Conservation (phyloP, 2,888 invertebrate genomes). For the Hypercompe scribonia region DNA sequence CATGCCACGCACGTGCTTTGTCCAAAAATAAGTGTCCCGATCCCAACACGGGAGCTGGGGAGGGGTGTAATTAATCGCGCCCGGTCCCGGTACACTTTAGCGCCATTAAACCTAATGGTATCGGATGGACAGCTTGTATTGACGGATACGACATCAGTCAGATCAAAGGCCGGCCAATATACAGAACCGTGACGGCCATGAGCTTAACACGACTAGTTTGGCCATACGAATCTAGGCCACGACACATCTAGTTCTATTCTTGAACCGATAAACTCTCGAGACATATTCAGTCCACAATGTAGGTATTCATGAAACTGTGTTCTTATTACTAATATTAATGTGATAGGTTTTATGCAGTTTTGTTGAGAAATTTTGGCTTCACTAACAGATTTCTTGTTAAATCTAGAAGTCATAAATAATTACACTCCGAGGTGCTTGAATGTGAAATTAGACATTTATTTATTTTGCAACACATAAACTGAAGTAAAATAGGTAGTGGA, state of each 20-base stretch:
- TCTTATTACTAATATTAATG: slow-evolving; percentile 37
- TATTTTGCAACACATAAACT: slow-evolving; percentile 32
- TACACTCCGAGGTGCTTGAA: slow-evolving; percentile 54
- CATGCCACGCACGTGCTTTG: slow-evolving; percentile 65
- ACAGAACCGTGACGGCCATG: slow-evolving; percentile 65
- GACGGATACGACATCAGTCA: slow-evolving; percentile 61
- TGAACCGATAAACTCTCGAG: slow-evolving; percentile 68
- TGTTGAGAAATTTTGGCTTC: slow-evolving; percentile 40
- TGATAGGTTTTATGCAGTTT: slow-evolving; percentile 41
- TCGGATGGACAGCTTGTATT: slow-evolving; percentile 55
- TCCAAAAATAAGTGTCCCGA: slow-evolving; percentile 71
- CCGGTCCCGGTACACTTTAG: slow-evolving; percentile 49
- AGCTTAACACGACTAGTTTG: slow-evolving; percentile 62
- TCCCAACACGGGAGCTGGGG: slow-evolving; percentile 55
- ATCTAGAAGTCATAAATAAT: slow-evolving; percentile 68
- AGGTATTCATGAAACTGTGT: slow-evolving; percentile 63
- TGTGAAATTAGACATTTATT: slow-evolving; percentile 55
- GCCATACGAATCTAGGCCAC: slow-evolving; percentile 73
- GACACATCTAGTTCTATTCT: slow-evolving; percentile 76
- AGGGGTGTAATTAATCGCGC: slow-evolving; percentile 62
- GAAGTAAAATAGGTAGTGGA: slow-evolving; percentile 13
- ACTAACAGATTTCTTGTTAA: slow-evolving; percentile 53
- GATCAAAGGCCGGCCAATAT: slow-evolving; percentile 71
- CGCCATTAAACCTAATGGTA: slow-evolving; percentile 51
- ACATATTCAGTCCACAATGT: slow-evolving; percentile 75